Conservation (phyloP, 2,888 invertebrate genomes). For the Athrips mouffetella region DNA sequence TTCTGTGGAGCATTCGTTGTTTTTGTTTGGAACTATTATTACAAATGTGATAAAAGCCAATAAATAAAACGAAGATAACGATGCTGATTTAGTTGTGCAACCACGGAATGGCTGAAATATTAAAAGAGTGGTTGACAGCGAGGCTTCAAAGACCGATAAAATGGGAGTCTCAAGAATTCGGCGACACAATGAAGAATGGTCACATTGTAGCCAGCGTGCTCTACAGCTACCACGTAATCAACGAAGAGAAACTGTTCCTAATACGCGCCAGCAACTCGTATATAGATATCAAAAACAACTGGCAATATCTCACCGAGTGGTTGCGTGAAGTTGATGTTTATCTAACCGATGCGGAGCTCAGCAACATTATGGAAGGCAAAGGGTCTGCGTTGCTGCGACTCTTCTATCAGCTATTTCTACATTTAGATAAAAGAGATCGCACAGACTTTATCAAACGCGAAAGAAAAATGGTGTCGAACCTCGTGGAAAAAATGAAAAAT, state of each 20-base stretch:
- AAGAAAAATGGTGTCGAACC: slow-evolving; percentile 56
- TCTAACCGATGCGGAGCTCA: slow-evolving; percentile 60
- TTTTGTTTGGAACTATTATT: neutral
- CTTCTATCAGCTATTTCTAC: slow-evolving; percentile 80
- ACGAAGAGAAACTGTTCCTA: slow-evolving; percentile 69
- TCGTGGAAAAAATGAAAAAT: slow-evolving; percentile 58
- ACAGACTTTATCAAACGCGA: slow-evolving; percentile 74
- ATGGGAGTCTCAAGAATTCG: slow-evolving; percentile 75
- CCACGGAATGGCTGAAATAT: slow-evolving; percentile 75
- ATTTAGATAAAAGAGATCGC: slow-evolving; percentile 77
- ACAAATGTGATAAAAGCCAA: no score
- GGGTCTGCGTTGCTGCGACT: slow-evolving; percentile 74
- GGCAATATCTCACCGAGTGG: slow-evolving; percentile 74
- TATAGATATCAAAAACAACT: slow-evolving; percentile 70
- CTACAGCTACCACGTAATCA: slow-evolving; percentile 78
- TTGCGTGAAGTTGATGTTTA: slow-evolving; percentile 67
- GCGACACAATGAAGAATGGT: slow-evolving; percentile 77
- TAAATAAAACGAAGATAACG: no score
- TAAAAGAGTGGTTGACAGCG: slow-evolving; percentile 79
- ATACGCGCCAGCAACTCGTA: slow-evolving; percentile 57
- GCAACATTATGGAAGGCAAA: slow-evolving; percentile 67
- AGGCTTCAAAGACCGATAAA: slow-evolving; percentile 74
- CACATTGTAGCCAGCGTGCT: slow-evolving; percentile 76
- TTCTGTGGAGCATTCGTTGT: no score
- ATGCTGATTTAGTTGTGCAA: neutral